phyloP scores from a whole-genome alignment of 1,140 invertebrate genomes.

The Brachionus angularis region DNA sequence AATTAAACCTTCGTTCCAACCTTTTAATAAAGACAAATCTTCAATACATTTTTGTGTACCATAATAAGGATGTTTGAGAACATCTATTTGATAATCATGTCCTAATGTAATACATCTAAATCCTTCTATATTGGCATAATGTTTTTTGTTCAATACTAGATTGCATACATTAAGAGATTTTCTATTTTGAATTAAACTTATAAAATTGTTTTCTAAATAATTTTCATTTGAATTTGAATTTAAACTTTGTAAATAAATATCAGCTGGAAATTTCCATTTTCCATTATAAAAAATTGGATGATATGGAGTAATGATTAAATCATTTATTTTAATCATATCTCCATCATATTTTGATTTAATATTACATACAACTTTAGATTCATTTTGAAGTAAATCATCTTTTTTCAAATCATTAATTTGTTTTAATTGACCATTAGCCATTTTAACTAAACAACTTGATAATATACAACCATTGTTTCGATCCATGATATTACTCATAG shows the following conservation, averaged over 20 bases:
- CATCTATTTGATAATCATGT: constrained; percentile 25
- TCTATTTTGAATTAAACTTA: background rate
- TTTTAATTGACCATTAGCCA: constrained; percentile 8
- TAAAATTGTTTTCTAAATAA: background rate
- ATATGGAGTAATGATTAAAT: constrained; percentile 23
- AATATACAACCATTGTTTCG: constrained; percentile 35
- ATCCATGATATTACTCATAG: constrained; percentile 30
- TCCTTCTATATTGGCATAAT: constrained; percentile 9
- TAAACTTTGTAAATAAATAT: background rate
- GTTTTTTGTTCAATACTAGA: constrained; percentile 9
- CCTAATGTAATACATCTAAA: constrained; percentile 30
- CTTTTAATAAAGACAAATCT: constrained; percentile 1
- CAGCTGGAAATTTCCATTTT: constrained; percentile 30
- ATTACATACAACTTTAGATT: background rate
- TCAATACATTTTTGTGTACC: background rate
- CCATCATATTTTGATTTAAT: constrained; percentile 28
- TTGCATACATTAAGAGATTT: constrained; percentile 20
- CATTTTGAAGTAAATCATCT: constrained; percentile 18
- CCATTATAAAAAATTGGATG: constrained; percentile 1
- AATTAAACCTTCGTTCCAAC: constrained; percentile 17
- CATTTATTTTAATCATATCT: background rate
- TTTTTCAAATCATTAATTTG: constrained; percentile 4
- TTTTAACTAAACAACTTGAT: background rate
- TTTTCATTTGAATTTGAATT: background rate
- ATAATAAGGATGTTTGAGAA: constrained; percentile 16